A percentile compares a stretch with the other conserved stretches of the same genome.
These are phyloP conservation scores for Eumaeus atala DNA, from an alignment of 1,140 invertebrate species.

Conservation along the genomic window DNA sequence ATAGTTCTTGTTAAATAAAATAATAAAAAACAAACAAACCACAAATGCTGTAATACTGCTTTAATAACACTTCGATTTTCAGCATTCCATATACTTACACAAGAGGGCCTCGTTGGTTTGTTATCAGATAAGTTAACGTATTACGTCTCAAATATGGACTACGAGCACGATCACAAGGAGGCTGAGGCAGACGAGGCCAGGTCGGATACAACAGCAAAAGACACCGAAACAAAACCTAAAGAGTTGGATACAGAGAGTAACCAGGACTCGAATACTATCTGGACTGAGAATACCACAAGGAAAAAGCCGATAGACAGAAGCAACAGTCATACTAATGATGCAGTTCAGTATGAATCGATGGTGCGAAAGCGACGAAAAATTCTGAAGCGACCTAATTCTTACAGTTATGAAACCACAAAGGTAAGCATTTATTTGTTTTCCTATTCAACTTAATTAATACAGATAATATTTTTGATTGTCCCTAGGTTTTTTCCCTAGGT, in stretches of 20 bases:
- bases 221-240: slow-evolving; percentile 14
- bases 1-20: no score
- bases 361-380: background rate
- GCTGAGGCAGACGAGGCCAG: slow-evolving; percentile 19
- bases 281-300: background rate
- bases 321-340: background rate
- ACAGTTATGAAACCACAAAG: background rate
- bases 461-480: no score
- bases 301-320: background rate
- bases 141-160: slow-evolving; percentile 62
- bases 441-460: no score
- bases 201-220: slow-evolving; percentile 21
- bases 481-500: no score
- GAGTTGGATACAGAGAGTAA: background rate
- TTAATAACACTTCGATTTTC: slow-evolving; percentile 22
- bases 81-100: slow-evolving; percentile 64
- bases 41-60: no score
- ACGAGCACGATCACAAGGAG: slow-evolving; percentile 51
- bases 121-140: slow-evolving; percentile 58
- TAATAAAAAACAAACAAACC: no score
- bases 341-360: background rate
- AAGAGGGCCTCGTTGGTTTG: slow-evolving; percentile 58
- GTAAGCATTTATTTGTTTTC: background rate
- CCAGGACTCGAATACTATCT: background rate
- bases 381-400: slow-evolving; percentile 2